A percentile compares a stretch with the other conserved stretches of the same genome.
Conservation (phyloP, 2,113 vertebrate genomes). For the Tragulus kanchil region DNA sequence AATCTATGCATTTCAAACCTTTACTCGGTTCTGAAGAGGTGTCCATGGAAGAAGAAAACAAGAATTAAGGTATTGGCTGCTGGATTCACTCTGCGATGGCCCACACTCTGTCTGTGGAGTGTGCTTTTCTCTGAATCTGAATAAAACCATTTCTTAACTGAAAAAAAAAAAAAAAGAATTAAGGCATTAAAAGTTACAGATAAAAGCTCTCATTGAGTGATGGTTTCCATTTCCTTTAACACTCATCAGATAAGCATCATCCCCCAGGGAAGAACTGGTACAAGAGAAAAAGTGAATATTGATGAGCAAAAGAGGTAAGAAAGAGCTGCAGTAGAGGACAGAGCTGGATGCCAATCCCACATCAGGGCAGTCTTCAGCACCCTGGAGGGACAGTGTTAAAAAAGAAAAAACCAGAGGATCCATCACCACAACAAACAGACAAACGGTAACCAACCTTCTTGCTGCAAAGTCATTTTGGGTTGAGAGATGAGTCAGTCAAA, state of each 20-base stretch:
- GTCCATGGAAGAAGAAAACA: not conserved
- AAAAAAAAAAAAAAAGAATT: not conserved
- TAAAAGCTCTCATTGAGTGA: not conserved
- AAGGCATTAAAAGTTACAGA: not conserved
- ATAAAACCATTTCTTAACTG: too few species aligned
- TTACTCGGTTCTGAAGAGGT: not conserved
- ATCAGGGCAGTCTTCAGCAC: not conserved
- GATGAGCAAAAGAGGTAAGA: not conserved
- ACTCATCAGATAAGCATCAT: not conserved
- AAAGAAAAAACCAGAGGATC: not conserved
- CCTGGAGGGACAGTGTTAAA: not conserved
- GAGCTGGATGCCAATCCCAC: not conserved
- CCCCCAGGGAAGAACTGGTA: not conserved
- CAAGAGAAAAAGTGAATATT: not conserved
- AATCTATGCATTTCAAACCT: conserved; percentile 1
- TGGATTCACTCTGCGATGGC: too few species aligned
- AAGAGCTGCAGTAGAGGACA: not conserved
- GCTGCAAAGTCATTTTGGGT: not conserved
- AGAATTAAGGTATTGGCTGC: not conserved
- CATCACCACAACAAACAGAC: not conserved
- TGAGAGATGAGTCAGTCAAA: not conserved
- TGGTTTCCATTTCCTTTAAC: not conserved
- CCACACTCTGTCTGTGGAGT: too few species aligned
- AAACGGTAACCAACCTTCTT: not conserved
- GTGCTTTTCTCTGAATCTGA: too few species aligned